Base-by-base conservation (phyloP, 2,888 invertebrate genomes). In the Lasioglossum pauxillum region DNA sequence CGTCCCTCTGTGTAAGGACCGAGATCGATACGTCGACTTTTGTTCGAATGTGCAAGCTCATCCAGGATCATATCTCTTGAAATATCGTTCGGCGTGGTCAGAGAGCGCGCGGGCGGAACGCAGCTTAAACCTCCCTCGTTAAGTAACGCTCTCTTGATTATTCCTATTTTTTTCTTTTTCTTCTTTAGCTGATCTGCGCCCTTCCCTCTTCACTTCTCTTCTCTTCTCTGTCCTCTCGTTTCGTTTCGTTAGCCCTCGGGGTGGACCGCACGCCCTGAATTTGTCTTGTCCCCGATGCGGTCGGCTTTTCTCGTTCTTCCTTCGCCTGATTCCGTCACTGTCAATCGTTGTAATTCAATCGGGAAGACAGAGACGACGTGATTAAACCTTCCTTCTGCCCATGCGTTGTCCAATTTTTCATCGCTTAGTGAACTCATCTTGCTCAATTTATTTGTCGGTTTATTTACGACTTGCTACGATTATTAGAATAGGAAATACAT, bases 61-160 rank as follows among this genome's bases (percentile, higher is more conserved):
- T 88, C 84, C 88, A 78, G 86, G 85, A 88, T 88, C 88, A 79
- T 88, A 88, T 88, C 88, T 83, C 67, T 81, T 88, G 80, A 81
- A 85, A 85, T 87, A 87, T 85, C 88, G 88, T 88, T 79, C 83
- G 81, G 53, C 74, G 80, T 75, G 75, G 78, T 78, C 82, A 77
- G 74, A 81, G 75, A n/a, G 75, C 49, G 79, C 84, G 81, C 83
- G 88, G 80, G 85, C 85, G 85, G 85, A 78, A 85, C 88, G 80
- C 57, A 80, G 88, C 86, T 88, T 82, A 85, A 86, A 75, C 79
- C 88, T 80, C 74, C 86, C 88, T 88, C 88, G 88, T 88, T 88
- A 85, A 86, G 83, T 78, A 82, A 85, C 85, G 78, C 80, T 80
- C 74, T 72, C 82, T 49, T 71, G 83, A 83, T 85, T 80, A 77